Evolutionary conservation across 2,888 invertebrate genomes (phyloP), one percentile per base, ranked within the genome.

Genomic region (Perdita meconis): DNA sequence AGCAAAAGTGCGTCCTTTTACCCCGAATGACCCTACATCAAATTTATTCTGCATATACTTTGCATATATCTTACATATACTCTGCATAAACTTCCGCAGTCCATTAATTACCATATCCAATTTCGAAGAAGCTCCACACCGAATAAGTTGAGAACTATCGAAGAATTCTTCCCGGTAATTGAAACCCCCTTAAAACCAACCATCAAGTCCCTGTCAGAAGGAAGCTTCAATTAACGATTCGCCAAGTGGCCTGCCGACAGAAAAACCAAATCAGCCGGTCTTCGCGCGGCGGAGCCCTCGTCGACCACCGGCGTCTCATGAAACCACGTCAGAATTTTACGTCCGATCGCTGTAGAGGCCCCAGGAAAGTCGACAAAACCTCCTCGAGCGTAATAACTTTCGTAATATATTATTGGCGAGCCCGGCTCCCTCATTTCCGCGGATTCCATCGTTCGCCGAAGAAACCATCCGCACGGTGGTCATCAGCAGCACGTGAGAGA

Each of bases 401-500:
- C 59, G 63, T 68, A 56, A 61, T 59, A 68, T 60, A 64, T 77
- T 59, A 60, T 47, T 6, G 13, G 24, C 55, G 16, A 42, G 53
- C 10, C 26, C 40, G 13, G 53, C 24, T 56, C 50, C 47, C 68
- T 51, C 68, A 30, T 76, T 78, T 76, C 77, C 70, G 78, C 55
- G 77, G 65, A 78, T 65, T 77, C 50, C 77, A 13, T 60, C 68
- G 47, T 78, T 60, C 53, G 36, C 57, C 63, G 50, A 69, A 60
- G 55, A 60, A 55, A 68, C 40, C 40, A 40, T 50, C 22, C 42
- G 22, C 51, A 44, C 47, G 55, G 34, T 57, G 65, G 65, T 73
- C 68, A 64, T 65, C n/a, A n/a, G 55, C 57, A 38, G n/a, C 65
- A 57, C 68, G 73, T 65, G 65, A 78, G 72, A 79, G n/a, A n/a